Evolutionary conservation across 2,797 vertebrate species (phyloP), one percentile per base, ranked within the genome.

Genomic region (Pseudocheirus occidentalis): DNA sequence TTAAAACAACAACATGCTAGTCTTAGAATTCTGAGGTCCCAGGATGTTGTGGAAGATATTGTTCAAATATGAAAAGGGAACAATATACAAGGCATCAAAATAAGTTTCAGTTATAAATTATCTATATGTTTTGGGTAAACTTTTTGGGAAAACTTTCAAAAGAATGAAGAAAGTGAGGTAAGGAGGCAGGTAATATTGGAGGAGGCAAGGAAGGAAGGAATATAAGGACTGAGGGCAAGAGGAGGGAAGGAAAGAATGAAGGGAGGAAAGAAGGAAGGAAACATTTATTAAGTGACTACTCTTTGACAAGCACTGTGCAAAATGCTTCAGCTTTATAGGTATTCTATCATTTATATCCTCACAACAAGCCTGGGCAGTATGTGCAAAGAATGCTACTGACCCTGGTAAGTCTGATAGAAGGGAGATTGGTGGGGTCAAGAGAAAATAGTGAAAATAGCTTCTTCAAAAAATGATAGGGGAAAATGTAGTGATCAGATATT

Each of bases 211-310:
- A 96, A 96, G 90, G 40, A 62, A 0, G 18, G 93, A 90, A 91
- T 53, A 9, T 53, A 53, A 53, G 53, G 53, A 53, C 53, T 53
- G 53, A n/a, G n/a, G 58, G 52, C 3, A 54, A 14, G 27, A n/a
- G 40, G 95, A 96, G 90, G 40, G 57, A 0, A 93, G 89, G 66
- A 93, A 93, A 31, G 52, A 14, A 21, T 29, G 55, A 95, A 92
- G 55, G 40, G 62, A 95, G 97, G 95, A 46, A 0, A 54, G 53
- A 92, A 56, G 6, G 1, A 73, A n/a, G 62, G 73, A 87, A 87
- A 87, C 40, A 46, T 50, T 87, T 46, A 40, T 50, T 87, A 3
- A 81, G 73, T 87, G 73, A n/a, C 6, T 73, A 73, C 66, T 40
- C 40, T 40, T 73, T 40, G 66, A 18, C n/a, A 73, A 73, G 3